Conservation (phyloP, 2,113 vertebrate species). For the Canis aureus region DNA sequence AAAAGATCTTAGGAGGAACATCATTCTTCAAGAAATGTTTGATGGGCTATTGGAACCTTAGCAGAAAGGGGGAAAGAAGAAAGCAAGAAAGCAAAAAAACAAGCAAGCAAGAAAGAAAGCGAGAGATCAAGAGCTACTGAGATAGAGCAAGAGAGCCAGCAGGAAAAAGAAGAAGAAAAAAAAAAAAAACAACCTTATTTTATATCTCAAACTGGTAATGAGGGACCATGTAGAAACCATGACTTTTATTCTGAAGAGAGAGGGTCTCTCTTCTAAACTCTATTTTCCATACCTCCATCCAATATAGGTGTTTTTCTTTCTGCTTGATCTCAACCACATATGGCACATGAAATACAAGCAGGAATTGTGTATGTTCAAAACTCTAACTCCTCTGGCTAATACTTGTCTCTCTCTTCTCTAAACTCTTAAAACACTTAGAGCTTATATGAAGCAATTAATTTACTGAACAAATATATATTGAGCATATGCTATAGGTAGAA, state of each 20-base stretch:
- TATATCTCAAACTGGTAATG: not conserved
- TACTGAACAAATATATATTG: not conserved
- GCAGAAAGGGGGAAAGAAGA: not conserved
- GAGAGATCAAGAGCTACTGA: not conserved
- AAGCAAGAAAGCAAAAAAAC: not conserved
- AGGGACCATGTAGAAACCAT: not conserved
- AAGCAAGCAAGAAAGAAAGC: rapidly evolving
- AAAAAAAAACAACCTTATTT: not conserved
- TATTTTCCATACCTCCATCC: constrained; percentile 36
- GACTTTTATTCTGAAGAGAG: constrained; percentile 62
- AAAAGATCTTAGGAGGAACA: not conserved
- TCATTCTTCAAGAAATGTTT: not conserved
- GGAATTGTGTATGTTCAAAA: constrained; percentile 32
- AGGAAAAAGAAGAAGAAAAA: not conserved
- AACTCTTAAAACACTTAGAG: not conserved
- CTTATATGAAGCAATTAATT: constrained; percentile 20
- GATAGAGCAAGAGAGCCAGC: not conserved
- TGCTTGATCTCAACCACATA: constrained; percentile 66
- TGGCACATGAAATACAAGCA: constrained; percentile 33
- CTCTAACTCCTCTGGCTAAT: not conserved
- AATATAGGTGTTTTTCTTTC: constrained; percentile 69
- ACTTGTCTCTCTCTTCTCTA: not conserved
- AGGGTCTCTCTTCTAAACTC: not conserved
- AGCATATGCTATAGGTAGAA: not conserved
- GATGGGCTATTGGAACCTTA: not conserved